Percentiles rank a stretch among this genome's conserved stretches.
phyloP scores from a whole-genome alignment of 2,113 vertebrate species.

The Petroica traversi region DNA sequence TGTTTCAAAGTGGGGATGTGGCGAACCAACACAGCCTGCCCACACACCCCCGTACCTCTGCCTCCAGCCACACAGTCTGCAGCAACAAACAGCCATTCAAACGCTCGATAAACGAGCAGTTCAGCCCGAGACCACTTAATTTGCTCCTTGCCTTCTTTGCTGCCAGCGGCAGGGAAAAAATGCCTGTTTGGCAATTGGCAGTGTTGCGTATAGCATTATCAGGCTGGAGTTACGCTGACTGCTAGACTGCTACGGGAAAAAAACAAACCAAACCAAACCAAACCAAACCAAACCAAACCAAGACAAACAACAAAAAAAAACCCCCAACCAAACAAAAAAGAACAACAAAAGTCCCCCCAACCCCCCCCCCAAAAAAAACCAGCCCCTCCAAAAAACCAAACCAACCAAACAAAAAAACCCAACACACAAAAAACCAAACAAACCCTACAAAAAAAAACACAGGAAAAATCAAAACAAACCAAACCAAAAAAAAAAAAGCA shows the following conservation, averaged over 20 bases:
- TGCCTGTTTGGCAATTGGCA: constrained; percentile 28
- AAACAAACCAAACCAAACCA: neutral
- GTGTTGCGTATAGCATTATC: neutral
- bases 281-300: too few species aligned
- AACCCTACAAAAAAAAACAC: fast-evolving
- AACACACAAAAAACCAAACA: neutral
- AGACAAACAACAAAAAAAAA: neutral
- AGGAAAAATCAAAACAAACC: neutral
- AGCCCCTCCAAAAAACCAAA: neutral
- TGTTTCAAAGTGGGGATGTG: neutral
- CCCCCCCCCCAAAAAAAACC: neutral
- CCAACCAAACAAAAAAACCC: neutral
- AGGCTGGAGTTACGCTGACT: neutral
- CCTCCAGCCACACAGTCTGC: neutral
- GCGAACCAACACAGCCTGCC: neutral
- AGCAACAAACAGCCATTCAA: constrained; percentile 1
- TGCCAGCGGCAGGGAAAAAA: constrained; percentile 31
- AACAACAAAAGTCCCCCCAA: neutral
- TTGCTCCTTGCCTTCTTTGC: constrained; percentile 21
- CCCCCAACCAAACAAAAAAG: too few species aligned
- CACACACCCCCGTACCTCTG: neutral
- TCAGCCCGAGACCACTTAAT: constrained; percentile 11
- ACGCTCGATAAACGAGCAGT: neutral
- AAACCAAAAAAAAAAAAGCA: neutral
- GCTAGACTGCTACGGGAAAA: neutral